Conservation (phyloP, 1,140 invertebrate genomes). For the Trialeurodes vaporariorum region DNA sequence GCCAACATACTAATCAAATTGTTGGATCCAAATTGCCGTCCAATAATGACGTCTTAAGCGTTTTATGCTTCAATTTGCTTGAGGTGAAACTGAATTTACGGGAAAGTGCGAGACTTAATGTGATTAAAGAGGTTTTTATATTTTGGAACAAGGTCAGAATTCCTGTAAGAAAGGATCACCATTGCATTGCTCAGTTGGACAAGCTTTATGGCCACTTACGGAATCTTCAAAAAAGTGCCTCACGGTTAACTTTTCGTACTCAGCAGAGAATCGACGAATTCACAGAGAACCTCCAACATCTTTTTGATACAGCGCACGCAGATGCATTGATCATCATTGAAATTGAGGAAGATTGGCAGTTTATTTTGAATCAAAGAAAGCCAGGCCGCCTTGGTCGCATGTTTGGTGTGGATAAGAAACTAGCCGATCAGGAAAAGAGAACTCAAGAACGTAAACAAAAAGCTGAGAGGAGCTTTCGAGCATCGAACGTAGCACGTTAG, state of each 20-base stretch:
- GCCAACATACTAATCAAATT: too few species aligned
- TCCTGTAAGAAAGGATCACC: conserved; percentile 19
- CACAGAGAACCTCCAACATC: conserved; percentile 20
- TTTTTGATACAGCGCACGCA: conserved; percentile 26
- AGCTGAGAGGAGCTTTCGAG: too few species aligned
- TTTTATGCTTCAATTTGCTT: conserved; percentile 3
- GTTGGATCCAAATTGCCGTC: too few species aligned
- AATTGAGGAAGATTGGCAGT: conserved; percentile 19
- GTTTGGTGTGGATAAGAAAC: conserved; percentile 7
- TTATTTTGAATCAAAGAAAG: conserved; percentile 17
- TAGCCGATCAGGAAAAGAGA: conserved; percentile 9
- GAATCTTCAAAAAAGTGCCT: conserved; percentile 13
- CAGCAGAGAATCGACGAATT: conserved; percentile 17
- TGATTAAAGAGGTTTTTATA: conserved; percentile 3
- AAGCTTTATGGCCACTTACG: conserved; percentile 18
- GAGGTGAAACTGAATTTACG: conserved; percentile 6
- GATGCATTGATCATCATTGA: conserved; percentile 20
- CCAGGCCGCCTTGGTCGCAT: conserved; percentile 11
- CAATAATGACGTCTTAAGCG: too few species aligned
- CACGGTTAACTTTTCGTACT: conserved; percentile 6
- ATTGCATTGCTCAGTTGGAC: conserved; percentile 5
- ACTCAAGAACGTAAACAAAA: too few species aligned
- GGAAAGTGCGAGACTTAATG: conserved; percentile 2
- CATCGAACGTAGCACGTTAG: too few species aligned
- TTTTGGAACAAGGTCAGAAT: conserved; percentile 7